phyloP scores from a whole-genome alignment of 2,113 vertebrate genomes.

The Myotis lucifugus region DNA sequence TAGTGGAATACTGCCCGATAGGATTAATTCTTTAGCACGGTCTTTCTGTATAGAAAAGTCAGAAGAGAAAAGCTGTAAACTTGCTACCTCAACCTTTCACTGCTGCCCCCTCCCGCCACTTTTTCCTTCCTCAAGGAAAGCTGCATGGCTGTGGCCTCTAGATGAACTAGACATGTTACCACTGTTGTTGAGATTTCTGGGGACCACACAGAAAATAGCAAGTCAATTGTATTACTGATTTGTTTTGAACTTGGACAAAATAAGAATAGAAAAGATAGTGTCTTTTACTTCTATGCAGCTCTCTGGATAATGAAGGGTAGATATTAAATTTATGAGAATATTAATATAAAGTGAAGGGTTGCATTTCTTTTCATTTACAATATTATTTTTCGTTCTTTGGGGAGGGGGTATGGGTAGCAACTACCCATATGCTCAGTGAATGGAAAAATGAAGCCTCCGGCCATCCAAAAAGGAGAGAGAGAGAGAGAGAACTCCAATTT shows the following conservation, averaged over 20 bases:
- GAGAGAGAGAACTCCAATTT: background rate
- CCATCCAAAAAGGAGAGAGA: background rate
- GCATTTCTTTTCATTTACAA: conserved; percentile 34
- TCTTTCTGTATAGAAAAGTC: background rate
- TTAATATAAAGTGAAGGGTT: background rate
- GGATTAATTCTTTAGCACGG: background rate
- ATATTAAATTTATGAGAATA: conserved; percentile 39
- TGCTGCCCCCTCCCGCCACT: background rate
- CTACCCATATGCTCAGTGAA: background rate
- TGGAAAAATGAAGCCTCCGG: background rate
- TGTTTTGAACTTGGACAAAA: background rate
- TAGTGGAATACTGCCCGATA: background rate
- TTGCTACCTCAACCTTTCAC: background rate
- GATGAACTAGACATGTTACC: background rate
- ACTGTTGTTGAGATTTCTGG: background rate
- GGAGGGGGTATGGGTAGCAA: background rate
- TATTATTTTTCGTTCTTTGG: conserved; percentile 26
- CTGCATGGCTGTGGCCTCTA: background rate
- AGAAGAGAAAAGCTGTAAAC: background rate
- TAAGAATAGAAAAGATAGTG: conserved; percentile 36
- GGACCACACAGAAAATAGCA: background rate
- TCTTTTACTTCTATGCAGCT: background rate
- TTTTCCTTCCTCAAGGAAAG: background rate
- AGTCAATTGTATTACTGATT: background rate
- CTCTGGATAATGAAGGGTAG: background rate